Percentiles rank a stretch among this genome's conserved stretches.
Evolutionary conservation across 2,797 vertebrate genomes (phyloP).

Genomic region (Cynopterus sphinx): DNA sequence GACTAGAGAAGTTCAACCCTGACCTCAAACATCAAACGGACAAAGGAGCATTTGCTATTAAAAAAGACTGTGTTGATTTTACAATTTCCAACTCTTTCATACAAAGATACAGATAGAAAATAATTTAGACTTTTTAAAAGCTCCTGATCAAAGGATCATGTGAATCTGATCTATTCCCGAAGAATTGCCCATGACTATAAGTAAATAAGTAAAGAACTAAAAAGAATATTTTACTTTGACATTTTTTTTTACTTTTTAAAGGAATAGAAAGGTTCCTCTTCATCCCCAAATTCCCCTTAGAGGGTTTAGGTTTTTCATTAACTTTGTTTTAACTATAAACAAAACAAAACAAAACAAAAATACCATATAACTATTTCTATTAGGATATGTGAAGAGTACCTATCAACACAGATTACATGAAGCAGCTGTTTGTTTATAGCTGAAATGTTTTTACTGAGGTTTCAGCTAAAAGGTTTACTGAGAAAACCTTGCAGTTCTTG

Average conservation of each 20-base stretch:
- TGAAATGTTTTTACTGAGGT: slow-evolving; percentile 3
- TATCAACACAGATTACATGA: background rate
- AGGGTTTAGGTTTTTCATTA: background rate
- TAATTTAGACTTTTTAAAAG: background rate
- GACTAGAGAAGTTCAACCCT: background rate
- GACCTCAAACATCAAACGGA: background rate
- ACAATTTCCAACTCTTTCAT: background rate
- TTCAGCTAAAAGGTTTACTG: no score
- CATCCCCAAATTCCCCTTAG: background rate
- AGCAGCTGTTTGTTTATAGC: background rate
- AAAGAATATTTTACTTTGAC: background rate
- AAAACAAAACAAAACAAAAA: background rate
- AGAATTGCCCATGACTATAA: background rate
- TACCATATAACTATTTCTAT: background rate
- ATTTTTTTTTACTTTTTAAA: background rate
- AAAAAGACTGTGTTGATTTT: background rate
- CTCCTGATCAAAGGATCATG: background rate
- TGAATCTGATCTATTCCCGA: background rate
- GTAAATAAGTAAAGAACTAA: background rate
- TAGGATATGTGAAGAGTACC: background rate
- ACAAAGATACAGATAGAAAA: background rate
- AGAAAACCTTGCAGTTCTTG: background rate
- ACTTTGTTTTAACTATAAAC: background rate
- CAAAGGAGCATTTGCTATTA: background rate
- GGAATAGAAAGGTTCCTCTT: background rate